These are phyloP conservation scores for Tipula confusa DNA, from an alignment of 2,888 invertebrate species.

Conservation along the genomic window DNA sequence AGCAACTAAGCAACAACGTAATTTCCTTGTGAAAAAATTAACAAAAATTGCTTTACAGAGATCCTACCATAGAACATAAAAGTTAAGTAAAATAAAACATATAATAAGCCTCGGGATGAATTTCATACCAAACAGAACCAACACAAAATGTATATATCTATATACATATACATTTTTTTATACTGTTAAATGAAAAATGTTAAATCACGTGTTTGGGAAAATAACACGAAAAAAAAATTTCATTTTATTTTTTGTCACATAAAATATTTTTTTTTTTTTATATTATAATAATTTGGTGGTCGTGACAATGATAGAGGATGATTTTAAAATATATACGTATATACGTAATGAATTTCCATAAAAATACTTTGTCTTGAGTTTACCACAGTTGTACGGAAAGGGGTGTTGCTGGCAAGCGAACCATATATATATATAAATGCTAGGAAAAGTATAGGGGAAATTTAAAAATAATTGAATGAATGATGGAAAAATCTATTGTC, in stretches of 20 bases:
- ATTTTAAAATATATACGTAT: not conserved
- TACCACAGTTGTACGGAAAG: not conserved
- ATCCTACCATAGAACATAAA: not conserved
- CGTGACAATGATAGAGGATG: conserved; percentile 3
- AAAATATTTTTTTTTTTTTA: not conserved
- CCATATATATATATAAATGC: not conserved
- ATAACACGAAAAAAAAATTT: not conserved
- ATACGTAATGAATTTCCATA: not conserved
- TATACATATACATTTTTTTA: not conserved
- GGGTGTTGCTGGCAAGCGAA: not conserved
- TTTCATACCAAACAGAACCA: not conserved
- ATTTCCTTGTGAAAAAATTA: not conserved
- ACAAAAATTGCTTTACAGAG: not conserved
- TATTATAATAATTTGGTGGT: not conserved
- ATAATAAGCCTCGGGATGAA: not conserved
- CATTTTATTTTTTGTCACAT: not conserved
- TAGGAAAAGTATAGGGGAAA: not conserved
- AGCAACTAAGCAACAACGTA: not conserved
- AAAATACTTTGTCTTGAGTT: not conserved
- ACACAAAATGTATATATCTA: not conserved
- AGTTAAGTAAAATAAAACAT: not conserved
- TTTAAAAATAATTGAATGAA: not conserved
- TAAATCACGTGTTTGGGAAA: not conserved
- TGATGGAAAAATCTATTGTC: not conserved
- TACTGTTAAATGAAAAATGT: not conserved